Percentiles rank a stretch among this genome's conserved stretches.
These are phyloP conservation scores for Drusus annulatus DNA, from an alignment of 1,140 invertebrate genomes.

Conservation along the genomic window DNA sequence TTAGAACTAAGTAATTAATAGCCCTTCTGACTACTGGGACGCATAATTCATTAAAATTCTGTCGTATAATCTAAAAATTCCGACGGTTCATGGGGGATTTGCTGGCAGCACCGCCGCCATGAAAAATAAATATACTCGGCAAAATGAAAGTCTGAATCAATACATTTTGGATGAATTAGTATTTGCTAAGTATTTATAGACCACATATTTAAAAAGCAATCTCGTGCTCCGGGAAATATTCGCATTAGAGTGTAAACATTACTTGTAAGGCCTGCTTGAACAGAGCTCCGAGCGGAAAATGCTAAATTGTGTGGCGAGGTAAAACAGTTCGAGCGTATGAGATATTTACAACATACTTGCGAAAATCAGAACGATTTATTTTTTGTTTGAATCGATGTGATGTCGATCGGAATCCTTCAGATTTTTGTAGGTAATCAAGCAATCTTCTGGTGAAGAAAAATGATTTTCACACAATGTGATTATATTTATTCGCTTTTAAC, in stretches of 20 bases:
- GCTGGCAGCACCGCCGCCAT: not conserved
- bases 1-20: slow-evolving; percentile 39
- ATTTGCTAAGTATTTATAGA: slow-evolving; percentile 33
- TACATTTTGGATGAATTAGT: slow-evolving; percentile 23
- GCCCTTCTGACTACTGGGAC: slow-evolving; percentile 7
- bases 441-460: too few relatives aligned
- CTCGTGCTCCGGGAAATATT: slow-evolving; percentile 9
- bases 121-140: slow-evolving; percentile 15
- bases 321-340: too few relatives aligned
- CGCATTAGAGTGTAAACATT: slow-evolving; percentile 7
- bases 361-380: too few relatives aligned
- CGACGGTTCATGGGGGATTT: slow-evolving; percentile 13
- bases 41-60: slow-evolving; percentile 35
- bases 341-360: too few relatives aligned
- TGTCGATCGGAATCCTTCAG: too few relatives aligned
- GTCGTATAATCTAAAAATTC: slow-evolving; percentile 12
- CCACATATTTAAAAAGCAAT: slow-evolving; percentile 16
- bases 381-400: too few relatives aligned
- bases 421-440: too few relatives aligned
- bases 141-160: slow-evolving; percentile 19
- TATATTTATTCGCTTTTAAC: too few relatives aligned
- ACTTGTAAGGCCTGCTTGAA: not conserved
- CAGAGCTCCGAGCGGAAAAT: not conserved
- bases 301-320: too few relatives aligned
- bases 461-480: too few relatives aligned